Evolutionary conservation across 37 sponge, comb jelly and placozoan species (phyloP).

Genomic region (Haliclona indistincta): DNA sequence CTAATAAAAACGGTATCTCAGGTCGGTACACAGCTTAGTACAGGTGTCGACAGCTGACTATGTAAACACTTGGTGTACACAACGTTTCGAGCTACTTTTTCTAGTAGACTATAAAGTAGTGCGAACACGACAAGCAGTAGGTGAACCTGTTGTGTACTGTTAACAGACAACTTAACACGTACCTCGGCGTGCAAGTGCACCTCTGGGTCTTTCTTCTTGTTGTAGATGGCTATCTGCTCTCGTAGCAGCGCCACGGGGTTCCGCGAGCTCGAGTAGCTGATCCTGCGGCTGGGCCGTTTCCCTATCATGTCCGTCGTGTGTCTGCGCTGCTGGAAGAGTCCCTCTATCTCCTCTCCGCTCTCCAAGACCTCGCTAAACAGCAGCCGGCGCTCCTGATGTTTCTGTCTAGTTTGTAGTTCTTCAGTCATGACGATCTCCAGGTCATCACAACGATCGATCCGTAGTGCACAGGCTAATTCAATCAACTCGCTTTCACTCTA

Average conservation of each 20-base stretch:
- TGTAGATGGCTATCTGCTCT: slow-evolving; percentile 30
- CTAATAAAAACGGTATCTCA: too few species aligned
- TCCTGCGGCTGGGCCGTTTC: neutral
- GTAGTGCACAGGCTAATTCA: too few species aligned
- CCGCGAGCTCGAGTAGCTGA: neutral
- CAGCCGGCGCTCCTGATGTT: neutral
- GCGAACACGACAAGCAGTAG: neutral
- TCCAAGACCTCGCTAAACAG: slow-evolving; percentile 2
- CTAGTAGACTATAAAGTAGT: neutral
- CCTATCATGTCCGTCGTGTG: neutral
- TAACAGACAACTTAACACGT: too few species aligned
- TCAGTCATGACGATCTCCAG: too few species aligned
- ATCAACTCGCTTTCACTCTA: too few species aligned
- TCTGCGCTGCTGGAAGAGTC: slow-evolving; percentile 7
- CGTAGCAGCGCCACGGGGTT: neutral
- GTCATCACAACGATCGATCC: too few species aligned
- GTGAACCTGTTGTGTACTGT: neutral
- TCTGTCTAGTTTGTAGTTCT: neutral
- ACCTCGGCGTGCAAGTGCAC: slow-evolving; percentile 2
- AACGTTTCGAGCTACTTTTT: neutral
- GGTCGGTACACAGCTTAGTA: neutral
- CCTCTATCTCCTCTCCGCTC: slow-evolving; percentile 14
- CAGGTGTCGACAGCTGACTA: neutral
- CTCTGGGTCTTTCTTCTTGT: slow-evolving; percentile 17
- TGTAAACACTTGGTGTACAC: neutral